phyloP scores from a whole-genome alignment of 2,888 invertebrate species.

The Cabera pusaria region DNA sequence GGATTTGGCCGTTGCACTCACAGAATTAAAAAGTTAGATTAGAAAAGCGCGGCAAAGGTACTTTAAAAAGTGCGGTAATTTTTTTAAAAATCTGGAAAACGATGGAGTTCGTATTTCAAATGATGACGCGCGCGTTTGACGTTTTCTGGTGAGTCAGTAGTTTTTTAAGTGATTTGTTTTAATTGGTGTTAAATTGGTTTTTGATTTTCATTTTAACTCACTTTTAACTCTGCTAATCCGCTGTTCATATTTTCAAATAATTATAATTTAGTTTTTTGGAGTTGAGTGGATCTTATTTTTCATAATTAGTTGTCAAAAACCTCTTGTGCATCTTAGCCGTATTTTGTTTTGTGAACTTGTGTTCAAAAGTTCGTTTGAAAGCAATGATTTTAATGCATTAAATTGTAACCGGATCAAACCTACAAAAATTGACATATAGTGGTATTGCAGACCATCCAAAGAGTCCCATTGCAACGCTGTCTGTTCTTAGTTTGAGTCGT shows the following conservation, averaged over 20 bases:
- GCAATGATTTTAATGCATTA: slow-evolving; percentile 9
- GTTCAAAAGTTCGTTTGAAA: too few relatives aligned
- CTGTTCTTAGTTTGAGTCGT: slow-evolving; percentile 1
- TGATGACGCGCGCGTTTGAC: slow-evolving; percentile 42
- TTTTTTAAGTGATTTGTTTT: too few relatives aligned
- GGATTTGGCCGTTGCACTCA: slow-evolving; percentile 50
- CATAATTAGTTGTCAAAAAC: too few relatives aligned
- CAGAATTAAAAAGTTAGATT: slow-evolving; percentile 8
- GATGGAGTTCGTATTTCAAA: slow-evolving; percentile 42
- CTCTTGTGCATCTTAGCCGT: too few relatives aligned
- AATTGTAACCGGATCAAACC: slow-evolving; percentile 17
- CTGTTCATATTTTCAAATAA: too few relatives aligned
- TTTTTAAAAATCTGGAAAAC: slow-evolving; percentile 8
- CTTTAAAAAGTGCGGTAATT: not conserved
- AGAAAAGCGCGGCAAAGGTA: too few relatives aligned
- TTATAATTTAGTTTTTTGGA: too few relatives aligned
- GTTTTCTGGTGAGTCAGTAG: slow-evolving; percentile 59
- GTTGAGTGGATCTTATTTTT: too few relatives aligned
- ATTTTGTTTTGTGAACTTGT: too few relatives aligned
- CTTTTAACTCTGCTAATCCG: too few relatives aligned
- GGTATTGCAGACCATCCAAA: not conserved
- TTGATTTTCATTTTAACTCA: too few relatives aligned
- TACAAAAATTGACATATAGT: slow-evolving; percentile 7
- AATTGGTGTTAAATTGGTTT: too few relatives aligned
- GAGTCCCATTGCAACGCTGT: slow-evolving; percentile 2